Conservation (phyloP, 2,888 invertebrate genomes). For the Copidosoma aretas region DNA sequence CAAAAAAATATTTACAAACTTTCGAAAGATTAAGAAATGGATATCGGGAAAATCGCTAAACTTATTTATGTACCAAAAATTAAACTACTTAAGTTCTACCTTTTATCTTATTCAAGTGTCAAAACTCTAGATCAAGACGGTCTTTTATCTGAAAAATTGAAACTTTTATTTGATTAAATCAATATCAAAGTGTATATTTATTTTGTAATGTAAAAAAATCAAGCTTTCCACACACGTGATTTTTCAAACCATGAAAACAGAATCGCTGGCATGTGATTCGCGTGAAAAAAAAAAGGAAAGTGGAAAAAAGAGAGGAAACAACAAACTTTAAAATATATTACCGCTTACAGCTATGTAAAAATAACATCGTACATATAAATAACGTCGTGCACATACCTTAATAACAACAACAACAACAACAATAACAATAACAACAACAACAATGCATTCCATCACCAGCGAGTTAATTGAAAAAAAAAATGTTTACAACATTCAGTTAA, state of each 20-base stretch:
- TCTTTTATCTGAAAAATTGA: not conserved
- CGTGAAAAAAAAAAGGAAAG: slow-evolving; percentile 14
- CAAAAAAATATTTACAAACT: not conserved
- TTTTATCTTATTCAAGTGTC: not conserved
- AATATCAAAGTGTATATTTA: not conserved
- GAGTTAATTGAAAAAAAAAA: slow-evolving; percentile 33
- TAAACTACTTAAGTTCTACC: not conserved
- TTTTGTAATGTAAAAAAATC: not conserved
- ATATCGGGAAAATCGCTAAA: not conserved
- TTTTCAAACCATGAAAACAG: slow-evolving; percentile 20
- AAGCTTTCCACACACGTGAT: slow-evolving; percentile 7
- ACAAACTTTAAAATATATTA: slow-evolving; percentile 49
- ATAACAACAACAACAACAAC: slow-evolving; percentile 40
- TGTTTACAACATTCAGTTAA: slow-evolving; percentile 29
- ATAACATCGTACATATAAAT: slow-evolving; percentile 12
- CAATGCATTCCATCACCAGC: slow-evolving; percentile 57
- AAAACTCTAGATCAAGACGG: not conserved
- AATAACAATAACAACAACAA: slow-evolving; percentile 21
- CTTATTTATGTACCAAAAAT: too few species aligned
- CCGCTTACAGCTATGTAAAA: slow-evolving; percentile 34
- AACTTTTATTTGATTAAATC: not conserved
- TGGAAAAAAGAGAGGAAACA: slow-evolving; percentile 36
- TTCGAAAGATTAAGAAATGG: slow-evolving; percentile 8
- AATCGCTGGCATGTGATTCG: slow-evolving; percentile 29
- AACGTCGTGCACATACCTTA: slow-evolving; percentile 37